A percentile compares a stretch with the other conserved stretches of the same genome.
These are phyloP conservation scores for Eremophila alpestris DNA, from an alignment of 2,797 vertebrate genomes.

Conservation along the genomic window DNA sequence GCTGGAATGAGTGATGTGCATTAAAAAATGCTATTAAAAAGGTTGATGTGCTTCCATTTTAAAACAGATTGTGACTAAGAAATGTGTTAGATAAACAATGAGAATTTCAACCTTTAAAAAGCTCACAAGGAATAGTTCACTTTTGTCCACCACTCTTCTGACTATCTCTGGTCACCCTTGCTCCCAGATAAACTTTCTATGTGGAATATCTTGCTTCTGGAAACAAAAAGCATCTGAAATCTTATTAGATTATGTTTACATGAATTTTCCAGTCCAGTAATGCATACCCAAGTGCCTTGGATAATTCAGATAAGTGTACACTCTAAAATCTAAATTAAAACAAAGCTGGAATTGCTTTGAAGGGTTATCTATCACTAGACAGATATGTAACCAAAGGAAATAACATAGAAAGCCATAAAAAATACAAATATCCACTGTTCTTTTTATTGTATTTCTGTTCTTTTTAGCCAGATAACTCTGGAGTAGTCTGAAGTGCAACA, in stretches of 20 bases:
- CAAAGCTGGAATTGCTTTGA: not conserved
- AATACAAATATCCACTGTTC: not conserved
- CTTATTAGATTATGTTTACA: conserved; percentile 16
- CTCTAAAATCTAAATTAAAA: conserved; percentile 20
- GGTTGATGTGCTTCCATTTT: not conserved
- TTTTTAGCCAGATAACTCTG: not conserved
- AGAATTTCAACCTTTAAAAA: not conserved
- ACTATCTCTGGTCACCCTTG: not conserved
- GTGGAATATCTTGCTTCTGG: not conserved
- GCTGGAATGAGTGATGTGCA: not conserved
- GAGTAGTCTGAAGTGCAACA: not conserved
- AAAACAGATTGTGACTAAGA: not conserved
- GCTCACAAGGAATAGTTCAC: not conserved
- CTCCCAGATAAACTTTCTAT: not conserved
- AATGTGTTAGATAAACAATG: not conserved
- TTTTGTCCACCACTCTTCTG: not conserved
- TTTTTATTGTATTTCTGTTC: not conserved
- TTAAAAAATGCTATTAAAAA: not conserved
- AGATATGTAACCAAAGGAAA: not conserved
- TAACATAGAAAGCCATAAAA: not conserved
- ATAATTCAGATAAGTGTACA: not conserved
- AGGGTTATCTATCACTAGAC: not conserved
- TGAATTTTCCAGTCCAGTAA: conserved; percentile 34
- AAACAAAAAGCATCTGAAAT: not conserved
- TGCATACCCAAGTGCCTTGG: not conserved